A percentile compares a stretch with the other conserved stretches of the same genome.
Evolutionary conservation across 2,888 invertebrate genomes (phyloP).

Genomic region (Cheilosia impressa): DNA sequence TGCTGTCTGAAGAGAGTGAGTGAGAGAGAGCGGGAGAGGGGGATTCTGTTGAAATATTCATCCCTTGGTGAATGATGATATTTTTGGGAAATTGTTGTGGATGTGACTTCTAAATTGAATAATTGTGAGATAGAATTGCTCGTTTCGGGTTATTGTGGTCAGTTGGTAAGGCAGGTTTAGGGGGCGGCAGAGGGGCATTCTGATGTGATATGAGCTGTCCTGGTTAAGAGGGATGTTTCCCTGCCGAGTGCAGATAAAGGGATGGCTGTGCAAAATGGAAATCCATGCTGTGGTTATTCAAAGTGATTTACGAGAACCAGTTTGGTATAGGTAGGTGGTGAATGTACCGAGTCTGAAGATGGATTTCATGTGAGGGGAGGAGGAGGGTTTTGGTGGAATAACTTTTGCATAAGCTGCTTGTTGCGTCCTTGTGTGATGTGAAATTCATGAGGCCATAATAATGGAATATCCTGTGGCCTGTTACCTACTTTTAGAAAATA

Average conservation of each 20-base stretch:
- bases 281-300: slow-evolving; percentile 20
- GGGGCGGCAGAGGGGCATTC: neutral
- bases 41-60: slow-evolving; percentile 33
- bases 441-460: neutral
- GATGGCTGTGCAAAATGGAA: slow-evolving; percentile 9
- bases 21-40: neutral
- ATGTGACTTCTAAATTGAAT: slow-evolving; percentile 56
- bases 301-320: neutral
- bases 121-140: slow-evolving; percentile 42
- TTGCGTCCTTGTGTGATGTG: neutral
- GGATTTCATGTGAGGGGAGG: neutral
- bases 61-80: slow-evolving; percentile 37
- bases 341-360: neutral
- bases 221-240: slow-evolving; percentile 19
- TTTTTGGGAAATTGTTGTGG: slow-evolving; percentile 38
- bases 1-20: neutral
- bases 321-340: neutral
- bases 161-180: neutral
- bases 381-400: neutral
- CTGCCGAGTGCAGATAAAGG: neutral
- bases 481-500: too few relatives aligned
- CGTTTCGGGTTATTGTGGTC: slow-evolving; percentile 41
- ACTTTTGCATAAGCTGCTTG: slow-evolving; percentile 12
- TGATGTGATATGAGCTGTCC: slow-evolving; percentile 8
- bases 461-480: neutral